Evolutionary conservation across 1,140 invertebrate genomes (phyloP).

Genomic region (Apocrypta bakeri): DNA sequence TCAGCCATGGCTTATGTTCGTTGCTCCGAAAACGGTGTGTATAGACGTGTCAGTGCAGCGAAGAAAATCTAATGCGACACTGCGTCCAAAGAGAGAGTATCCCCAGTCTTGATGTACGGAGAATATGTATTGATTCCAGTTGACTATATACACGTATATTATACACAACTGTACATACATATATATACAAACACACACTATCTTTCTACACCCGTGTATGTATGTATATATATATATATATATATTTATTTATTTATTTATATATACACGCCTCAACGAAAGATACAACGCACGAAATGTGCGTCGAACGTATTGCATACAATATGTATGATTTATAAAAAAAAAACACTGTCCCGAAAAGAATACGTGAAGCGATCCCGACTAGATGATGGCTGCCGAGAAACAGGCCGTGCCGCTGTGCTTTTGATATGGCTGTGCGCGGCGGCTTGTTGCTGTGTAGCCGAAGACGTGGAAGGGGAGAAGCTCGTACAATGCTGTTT

Average conservation of each 20-base stretch:
- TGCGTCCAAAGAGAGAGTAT: too few species aligned
- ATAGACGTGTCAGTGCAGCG: neutral
- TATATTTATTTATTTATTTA: too few species aligned
- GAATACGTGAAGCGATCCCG: neutral
- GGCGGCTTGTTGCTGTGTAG: neutral
- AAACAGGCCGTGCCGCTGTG: neutral
- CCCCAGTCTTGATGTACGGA: too few species aligned
- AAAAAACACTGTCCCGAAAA: neutral
- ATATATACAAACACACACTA: too few species aligned
- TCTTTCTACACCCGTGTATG: too few species aligned
- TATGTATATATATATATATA: too few species aligned
- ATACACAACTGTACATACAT: too few species aligned
- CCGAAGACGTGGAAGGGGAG: neutral
- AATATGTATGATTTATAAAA: too few species aligned
- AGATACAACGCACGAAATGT: neutral
- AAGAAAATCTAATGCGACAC: too few species aligned
- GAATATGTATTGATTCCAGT: neutral
- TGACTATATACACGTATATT: too few species aligned
- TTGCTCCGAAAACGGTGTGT: too few species aligned
- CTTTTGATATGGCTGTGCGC: neutral
- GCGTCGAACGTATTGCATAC: neutral
- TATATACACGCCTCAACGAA: too few species aligned
- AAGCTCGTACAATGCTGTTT: neutral
- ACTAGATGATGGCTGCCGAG: slow-evolving; percentile 13
- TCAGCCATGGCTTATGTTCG: slow-evolving; percentile 25